Base-by-base conservation (phyloP, 2,797 vertebrate species). In the Sus cebifrons region DNA sequence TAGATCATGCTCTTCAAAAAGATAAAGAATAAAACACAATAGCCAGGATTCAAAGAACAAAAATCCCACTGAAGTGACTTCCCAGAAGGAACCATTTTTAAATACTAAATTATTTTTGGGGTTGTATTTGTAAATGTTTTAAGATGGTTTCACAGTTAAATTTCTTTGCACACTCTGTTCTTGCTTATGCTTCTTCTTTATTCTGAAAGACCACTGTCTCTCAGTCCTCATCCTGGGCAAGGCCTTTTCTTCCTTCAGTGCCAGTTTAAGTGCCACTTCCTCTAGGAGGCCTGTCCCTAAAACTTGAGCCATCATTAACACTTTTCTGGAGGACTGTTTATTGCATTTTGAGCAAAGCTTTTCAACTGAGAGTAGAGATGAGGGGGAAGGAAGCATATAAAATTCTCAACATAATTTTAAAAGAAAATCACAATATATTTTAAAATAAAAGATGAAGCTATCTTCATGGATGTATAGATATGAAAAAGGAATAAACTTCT, bases 1-100 rank as follows among this genome's bases (percentile, higher is more conserved):
- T 91, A 96, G 88, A 81, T 75, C 21, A 20, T 62, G 17, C 73
- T 94, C 75, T 81, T 89, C 65, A 78, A 67, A 82, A 85, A 96
- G 65, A 68, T 64, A 84, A 68, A 94, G 65, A 68, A n/a, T 73
- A 65, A 94, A 84, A 84, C 40, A 86, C 95, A 94, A 82, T 32
- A 84, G 6, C 54, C 32, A 32, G n/a, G 86, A 90, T 54, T 82
- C 21, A 36, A 44, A 32, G 67, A 86, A 86, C 15, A 29, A 82
- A 82, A 79, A 36, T 92, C 27, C 81, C 44, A 10, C 5, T 70
- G 68, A 95, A 96, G 17, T 52, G 62, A 89, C 23, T 89, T 79
- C 65, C 65, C 11, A 54, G 54, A 86, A 89, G 67, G 16, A 94
- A 78, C 2, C 15, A 71, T 44, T 91, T 91, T 73, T 29, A 74